These are phyloP conservation scores for Lucilia cuprina DNA, from an alignment of 1,140 invertebrate species.

Conservation along the genomic window DNA sequence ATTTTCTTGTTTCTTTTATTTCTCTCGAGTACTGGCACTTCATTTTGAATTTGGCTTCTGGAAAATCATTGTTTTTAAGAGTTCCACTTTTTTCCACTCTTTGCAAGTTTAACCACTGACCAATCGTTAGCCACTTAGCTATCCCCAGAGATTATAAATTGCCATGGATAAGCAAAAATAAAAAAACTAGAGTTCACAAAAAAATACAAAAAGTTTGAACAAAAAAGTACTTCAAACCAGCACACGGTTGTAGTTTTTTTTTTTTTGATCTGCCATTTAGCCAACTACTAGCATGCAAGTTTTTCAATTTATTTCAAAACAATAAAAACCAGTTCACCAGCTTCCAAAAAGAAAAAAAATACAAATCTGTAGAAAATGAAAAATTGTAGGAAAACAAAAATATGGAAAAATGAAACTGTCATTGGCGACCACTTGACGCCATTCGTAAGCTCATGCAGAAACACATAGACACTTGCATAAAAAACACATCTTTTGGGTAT, in stretches of 20 bases:
- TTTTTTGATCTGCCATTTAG: background rate
- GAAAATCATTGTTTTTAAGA: background rate
- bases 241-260: background rate
- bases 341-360: too few species aligned
- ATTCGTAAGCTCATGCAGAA: background rate
- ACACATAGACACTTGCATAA: background rate
- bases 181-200: background rate
- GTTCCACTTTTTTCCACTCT: background rate
- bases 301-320: slow-evolving; percentile 1
- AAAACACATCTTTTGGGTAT: background rate
- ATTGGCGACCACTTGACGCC: slow-evolving; percentile 9
- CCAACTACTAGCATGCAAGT: background rate
- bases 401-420: background rate
- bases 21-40: background rate
- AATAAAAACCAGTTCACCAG: background rate
- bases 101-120: background rate
- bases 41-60: background rate
- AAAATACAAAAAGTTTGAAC: background rate
- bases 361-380: background rate
- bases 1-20: background rate
- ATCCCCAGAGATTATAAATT: slow-evolving; percentile 8
- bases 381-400: background rate
- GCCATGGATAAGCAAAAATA: background rate
- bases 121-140: slow-evolving; percentile 9
- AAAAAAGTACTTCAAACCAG: background rate